Evolutionary conservation across 2,888 invertebrate genomes (phyloP).

Genomic region (Callyntrura sp.): DNA sequence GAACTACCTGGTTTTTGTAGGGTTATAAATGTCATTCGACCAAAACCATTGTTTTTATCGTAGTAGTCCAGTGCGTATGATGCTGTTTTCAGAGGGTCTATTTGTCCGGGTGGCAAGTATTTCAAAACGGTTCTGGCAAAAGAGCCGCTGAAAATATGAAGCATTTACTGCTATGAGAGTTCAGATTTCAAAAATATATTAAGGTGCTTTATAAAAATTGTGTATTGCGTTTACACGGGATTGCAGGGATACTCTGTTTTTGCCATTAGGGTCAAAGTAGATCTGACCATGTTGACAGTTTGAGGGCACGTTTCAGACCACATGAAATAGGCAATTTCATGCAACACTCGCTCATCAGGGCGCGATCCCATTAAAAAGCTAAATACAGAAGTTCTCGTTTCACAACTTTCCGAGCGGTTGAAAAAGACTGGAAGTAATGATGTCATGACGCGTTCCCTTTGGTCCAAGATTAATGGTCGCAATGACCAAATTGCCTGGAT

Average conservation of each 20-base stretch:
- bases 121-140: slow-evolving; percentile 81
- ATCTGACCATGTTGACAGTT: slow-evolving; percentile 80
- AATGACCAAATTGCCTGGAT: slow-evolving; percentile 83
- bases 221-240: slow-evolving; percentile 71
- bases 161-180: too few relatives aligned
- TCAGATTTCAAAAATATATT: not conserved
- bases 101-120: slow-evolving; percentile 81
- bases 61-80: slow-evolving; percentile 80
- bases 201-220: too few relatives aligned
- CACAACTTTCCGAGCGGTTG: slow-evolving; percentile 82
- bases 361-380: slow-evolving; percentile 79
- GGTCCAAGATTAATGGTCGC: slow-evolving; percentile 69
- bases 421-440: slow-evolving; percentile 82
- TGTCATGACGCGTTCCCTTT: slow-evolving; percentile 67
- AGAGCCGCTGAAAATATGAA: slow-evolving; percentile 70
- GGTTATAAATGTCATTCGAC: slow-evolving; percentile 71
- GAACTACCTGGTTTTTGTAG: slow-evolving; percentile 81
- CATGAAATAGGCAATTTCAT: slow-evolving; percentile 83
- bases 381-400: slow-evolving; percentile 81
- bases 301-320: slow-evolving; percentile 83
- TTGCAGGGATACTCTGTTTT: slow-evolving; percentile 82
- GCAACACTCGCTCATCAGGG: slow-evolving; percentile 80
- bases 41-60: slow-evolving; percentile 81
- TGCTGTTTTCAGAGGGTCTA: slow-evolving; percentile 80
- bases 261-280: slow-evolving; percentile 79